Conservation (phyloP, 2,113 vertebrate species). For the Dascyllus trimaculatus region DNA sequence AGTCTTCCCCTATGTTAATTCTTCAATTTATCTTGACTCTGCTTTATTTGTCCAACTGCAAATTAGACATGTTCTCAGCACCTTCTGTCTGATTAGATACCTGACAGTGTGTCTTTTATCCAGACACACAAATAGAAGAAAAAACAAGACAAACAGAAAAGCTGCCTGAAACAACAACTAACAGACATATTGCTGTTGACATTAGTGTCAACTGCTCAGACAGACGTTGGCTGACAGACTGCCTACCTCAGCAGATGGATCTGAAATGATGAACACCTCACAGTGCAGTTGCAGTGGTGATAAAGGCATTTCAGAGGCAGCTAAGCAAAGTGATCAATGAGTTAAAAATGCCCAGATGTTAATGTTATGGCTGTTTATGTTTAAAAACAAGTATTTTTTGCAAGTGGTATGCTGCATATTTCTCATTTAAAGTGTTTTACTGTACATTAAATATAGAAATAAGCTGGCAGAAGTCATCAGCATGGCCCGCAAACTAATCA, state of each 20-base stretch:
- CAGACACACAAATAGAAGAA: not conserved
- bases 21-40: not conserved
- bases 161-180: not conserved
- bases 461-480: not conserved
- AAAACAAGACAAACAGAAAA: no score
- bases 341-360: not conserved
- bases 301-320: not conserved
- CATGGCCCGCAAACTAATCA: not conserved
- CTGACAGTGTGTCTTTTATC: not conserved
- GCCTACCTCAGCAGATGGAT: slow-evolving; percentile 10
- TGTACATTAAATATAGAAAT: not conserved
- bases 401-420: no score
- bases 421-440: not conserved
- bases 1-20: not conserved
- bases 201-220: not conserved
- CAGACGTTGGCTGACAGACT: not conserved
- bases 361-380: no score
- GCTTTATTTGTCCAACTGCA: not conserved
- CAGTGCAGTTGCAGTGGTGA: not conserved
- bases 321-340: not conserved
- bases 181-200: not conserved
- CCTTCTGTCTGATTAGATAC: not conserved
- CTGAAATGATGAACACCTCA: slow-evolving; percentile 9
- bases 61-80: slow-evolving; percentile 4
- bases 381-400: no score